These are phyloP conservation scores for Antedon bifida DNA, from an alignment of 35 echinoderm and acorn worm genomes.

Conservation along the genomic window DNA sequence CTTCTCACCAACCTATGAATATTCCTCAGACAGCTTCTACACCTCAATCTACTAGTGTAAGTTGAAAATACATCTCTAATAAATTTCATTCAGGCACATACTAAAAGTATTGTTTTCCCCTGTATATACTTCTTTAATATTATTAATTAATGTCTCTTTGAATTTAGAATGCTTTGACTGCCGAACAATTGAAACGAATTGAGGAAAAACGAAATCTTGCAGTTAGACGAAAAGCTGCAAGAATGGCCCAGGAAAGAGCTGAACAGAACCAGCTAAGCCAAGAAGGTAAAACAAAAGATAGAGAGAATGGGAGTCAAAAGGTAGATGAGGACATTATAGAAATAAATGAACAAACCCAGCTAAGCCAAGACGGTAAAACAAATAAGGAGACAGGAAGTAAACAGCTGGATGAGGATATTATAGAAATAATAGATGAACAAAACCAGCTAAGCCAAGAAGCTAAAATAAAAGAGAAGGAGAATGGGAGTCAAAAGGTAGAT, in stretches of 20 bases:
- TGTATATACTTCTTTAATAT: no score
- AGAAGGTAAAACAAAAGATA: not conserved
- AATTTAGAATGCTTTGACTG: slow-evolving; percentile 12
- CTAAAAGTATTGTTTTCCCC: no score
- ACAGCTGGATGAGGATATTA: no score
- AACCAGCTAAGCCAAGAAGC: not conserved
- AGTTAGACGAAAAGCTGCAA: slow-evolving; percentile 7
- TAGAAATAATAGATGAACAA: not conserved
- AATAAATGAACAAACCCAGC: not conserved
- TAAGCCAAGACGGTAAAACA: not conserved
- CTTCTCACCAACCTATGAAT: not conserved
- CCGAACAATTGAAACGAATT: slow-evolving; percentile 23
- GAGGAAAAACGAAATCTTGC: slow-evolving; percentile 20
- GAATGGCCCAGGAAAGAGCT: not conserved
- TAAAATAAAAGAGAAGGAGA: not conserved
- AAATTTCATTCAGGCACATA: no score
- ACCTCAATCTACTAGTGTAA: no score
- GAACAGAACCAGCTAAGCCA: slow-evolving; percentile 6
- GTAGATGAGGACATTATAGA: slow-evolving; percentile 4
- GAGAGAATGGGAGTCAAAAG: not conserved
- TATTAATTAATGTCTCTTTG: not conserved
- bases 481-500: not conserved
- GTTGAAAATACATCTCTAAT: no score
- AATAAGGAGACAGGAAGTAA: no score
- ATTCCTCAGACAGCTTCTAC: not conserved